Conservation (phyloP, 2,797 vertebrate species). For the Adelosebastes latens region DNA sequence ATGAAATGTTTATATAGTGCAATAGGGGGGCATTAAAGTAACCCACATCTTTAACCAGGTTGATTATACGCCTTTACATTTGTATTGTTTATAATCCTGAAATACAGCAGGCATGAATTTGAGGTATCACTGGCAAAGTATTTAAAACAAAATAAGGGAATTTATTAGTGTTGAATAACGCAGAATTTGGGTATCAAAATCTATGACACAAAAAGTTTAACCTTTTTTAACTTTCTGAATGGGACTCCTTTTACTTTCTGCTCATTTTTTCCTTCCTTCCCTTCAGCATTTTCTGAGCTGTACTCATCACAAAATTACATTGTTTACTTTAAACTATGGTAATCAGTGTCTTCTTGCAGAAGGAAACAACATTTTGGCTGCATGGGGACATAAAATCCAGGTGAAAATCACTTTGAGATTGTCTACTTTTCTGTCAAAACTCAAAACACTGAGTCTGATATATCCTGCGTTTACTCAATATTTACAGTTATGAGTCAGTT, state of each 20-base stretch:
- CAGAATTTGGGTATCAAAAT: not conserved
- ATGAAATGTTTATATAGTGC: no score
- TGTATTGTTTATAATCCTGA: not conserved
- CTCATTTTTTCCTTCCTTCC: not conserved
- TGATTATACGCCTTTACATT: not conserved
- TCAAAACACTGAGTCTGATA: not conserved
- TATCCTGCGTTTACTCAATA: constrained; percentile 19
- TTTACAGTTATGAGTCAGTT: constrained; percentile 42
- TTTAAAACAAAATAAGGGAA: not conserved
- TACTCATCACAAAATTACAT: not conserved
- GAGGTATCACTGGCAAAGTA: not conserved
- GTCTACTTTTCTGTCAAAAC: not conserved
- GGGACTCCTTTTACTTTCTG: not conserved
- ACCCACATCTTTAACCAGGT: not conserved
- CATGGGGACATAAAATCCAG: not conserved
- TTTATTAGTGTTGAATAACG: not conserved
- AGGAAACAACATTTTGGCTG: not conserved
- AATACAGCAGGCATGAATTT: not conserved
- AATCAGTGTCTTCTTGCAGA: constrained; percentile 15
- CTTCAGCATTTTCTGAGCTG: not conserved
- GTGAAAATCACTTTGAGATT: not conserved
- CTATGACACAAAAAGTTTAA: not conserved
- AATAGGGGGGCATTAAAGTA: no score
- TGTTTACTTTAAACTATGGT: not conserved
- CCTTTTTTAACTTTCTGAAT: not conserved